These are phyloP conservation scores for Takifugu ocellatus DNA, from an alignment of 2,797 vertebrate species.

Conservation along the genomic window DNA sequence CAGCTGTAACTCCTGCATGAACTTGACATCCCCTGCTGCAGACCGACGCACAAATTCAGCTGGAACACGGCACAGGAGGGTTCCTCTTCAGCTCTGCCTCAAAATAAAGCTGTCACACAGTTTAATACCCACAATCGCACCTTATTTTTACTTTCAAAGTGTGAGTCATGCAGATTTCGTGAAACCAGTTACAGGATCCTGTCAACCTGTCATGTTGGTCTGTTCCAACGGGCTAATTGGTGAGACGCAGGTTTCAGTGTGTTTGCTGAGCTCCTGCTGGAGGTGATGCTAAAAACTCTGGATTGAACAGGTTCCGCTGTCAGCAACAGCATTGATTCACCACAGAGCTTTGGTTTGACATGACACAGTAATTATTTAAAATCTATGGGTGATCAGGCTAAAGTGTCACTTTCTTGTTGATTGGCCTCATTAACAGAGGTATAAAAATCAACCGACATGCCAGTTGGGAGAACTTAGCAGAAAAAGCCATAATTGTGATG, in stretches of 20 bases:
- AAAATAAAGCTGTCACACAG: slow-evolving; percentile 1
- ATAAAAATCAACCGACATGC: no score
- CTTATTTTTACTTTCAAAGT: slow-evolving; percentile 4
- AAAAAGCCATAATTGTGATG: no score
- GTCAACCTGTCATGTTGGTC: not conserved
- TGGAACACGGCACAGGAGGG: slow-evolving; percentile 1
- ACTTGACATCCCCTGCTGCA: slow-evolving; percentile 7
- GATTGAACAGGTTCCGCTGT: no score
- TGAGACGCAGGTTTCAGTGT: not conserved
- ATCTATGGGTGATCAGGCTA: no score
- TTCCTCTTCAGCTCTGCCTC: not conserved
- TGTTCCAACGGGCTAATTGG: not conserved
- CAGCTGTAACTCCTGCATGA: slow-evolving; percentile 5
- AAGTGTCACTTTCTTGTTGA: no score
- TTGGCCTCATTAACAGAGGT: no score
- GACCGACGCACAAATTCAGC: slow-evolving; percentile 8
- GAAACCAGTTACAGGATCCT: slow-evolving; percentile 2
- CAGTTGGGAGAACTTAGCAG: no score
- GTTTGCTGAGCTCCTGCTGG: no score
- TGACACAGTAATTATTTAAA: no score
- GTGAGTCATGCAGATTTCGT: not conserved
- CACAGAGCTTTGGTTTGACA: no score
- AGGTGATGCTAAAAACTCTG: no score
- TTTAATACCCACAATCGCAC: not conserved
- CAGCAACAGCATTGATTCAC: no score